These are phyloP conservation scores for Tiliacea citrago DNA, from an alignment of 2,888 invertebrate species.

Conservation along the genomic window DNA sequence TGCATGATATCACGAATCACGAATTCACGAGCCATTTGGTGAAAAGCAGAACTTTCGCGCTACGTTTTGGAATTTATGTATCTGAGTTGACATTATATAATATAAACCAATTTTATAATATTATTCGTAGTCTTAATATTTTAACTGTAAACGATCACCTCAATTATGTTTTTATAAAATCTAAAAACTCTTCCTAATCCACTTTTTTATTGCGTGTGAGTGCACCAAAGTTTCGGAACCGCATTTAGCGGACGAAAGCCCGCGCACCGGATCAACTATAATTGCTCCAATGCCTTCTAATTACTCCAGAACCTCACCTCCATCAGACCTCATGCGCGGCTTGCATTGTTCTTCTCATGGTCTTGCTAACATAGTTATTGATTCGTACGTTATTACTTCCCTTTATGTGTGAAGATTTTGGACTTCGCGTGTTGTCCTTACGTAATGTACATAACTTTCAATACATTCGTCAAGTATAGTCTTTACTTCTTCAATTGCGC, in stretches of 20 bases:
- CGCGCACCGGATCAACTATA: conserved; percentile 70
- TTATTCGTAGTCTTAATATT: conserved; percentile 20
- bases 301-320: conserved; percentile 72
- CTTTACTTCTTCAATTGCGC: conserved; percentile 52
- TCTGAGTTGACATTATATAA: conserved; percentile 38
- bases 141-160: conserved; percentile 30
- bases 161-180: conserved; percentile 33
- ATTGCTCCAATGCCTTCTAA: conserved; percentile 79
- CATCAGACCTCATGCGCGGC: conserved; percentile 71
- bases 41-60: conserved; percentile 46
- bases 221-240: conserved; percentile 65
- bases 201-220: conserved; percentile 58
- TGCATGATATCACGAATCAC: conserved; percentile 32
- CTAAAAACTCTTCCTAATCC: conserved; percentile 43
- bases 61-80: conserved; percentile 29
- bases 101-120: conserved; percentile 27
- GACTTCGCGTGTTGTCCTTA: conserved; percentile 62
- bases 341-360: conserved; percentile 73
- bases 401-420: conserved; percentile 70
- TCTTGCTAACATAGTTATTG: conserved; percentile 66
- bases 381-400: conserved; percentile 55
- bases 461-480: conserved; percentile 53
- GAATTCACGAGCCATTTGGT: background rate
- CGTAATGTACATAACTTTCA: conserved; percentile 60
- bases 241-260: conserved; percentile 65